These are phyloP conservation scores for Clavelina lepadiformis DNA, from an alignment of 23 tunicate species.

Conservation along the genomic window DNA sequence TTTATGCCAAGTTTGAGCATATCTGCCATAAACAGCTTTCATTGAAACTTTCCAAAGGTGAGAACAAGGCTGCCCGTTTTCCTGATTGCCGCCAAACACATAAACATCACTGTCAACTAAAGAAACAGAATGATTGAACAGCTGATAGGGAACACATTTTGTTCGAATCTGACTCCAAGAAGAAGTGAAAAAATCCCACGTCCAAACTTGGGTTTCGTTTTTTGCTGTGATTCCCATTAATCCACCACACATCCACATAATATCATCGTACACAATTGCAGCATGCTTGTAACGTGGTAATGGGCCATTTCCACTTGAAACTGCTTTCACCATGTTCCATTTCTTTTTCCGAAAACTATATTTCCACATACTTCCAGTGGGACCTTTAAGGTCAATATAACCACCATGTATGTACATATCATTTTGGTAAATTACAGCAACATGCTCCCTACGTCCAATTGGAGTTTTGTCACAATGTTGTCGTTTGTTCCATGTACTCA, in stretches of 20 bases:
- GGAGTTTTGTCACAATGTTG: constrained; percentile 13
- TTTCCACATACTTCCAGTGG: constrained; percentile 60
- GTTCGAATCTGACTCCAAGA: constrained; percentile 54
- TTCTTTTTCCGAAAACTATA: constrained; percentile 29
- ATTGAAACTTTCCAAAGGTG: constrained; percentile 45
- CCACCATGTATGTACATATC: constrained; percentile 72
- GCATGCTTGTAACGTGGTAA: constrained; percentile 70
- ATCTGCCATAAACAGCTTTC: neutral
- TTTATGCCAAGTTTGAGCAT: constrained; percentile 24
- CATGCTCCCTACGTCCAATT: constrained; percentile 68
- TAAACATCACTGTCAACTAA: constrained; percentile 36
- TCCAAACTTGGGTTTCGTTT: constrained; percentile 55
- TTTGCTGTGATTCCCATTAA: constrained; percentile 56
- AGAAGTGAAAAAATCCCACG: constrained; percentile 24
- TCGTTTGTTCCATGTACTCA: constrained; percentile 39
- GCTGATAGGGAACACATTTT: constrained; percentile 58
- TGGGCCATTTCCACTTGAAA: constrained; percentile 5
- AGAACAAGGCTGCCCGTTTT: constrained; percentile 44
- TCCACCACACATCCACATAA: constrained; percentile 85
- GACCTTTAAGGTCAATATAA: constrained; percentile 77
- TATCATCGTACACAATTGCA: constrained; percentile 38
- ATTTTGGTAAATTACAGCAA: constrained; percentile 47
- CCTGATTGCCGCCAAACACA: constrained; percentile 74
- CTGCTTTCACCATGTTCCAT: constrained; percentile 28
- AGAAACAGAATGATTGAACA: constrained; percentile 62